Evolutionary conservation across 2,888 invertebrate genomes (phyloP), one percentile per base, ranked within the genome.

Genomic region (Thecocarcelia acutangulata): DNA sequence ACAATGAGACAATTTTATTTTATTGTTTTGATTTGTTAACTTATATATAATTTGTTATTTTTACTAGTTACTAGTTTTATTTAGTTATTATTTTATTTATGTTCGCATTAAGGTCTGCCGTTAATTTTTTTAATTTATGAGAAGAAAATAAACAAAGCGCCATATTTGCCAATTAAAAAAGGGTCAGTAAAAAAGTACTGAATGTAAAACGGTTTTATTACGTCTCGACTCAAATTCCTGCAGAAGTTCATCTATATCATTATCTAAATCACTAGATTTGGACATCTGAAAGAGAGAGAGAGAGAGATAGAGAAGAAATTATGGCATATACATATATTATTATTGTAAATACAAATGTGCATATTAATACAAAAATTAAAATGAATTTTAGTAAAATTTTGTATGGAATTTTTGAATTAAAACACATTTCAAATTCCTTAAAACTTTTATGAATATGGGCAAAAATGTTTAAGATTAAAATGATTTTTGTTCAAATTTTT

Each of bases 221-320:
- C 95, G 95, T 91, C 96, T 96, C 64, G 94, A 93, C 92, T 99
- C 99, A 92, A 98, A 98, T 85, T 97, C 96, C 89, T 97, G 97
- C 72, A 99, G 92, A 70, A 99, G 92, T 92, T 98, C 97, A 92
- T 99, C 98, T 87, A 99, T 97, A 89, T 99, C 98, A 92, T 98
- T 97, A 90, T 99, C 99, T 87, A 99, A 92, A 90, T 99, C 99
- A 79, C 96, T 96, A 87, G 96, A 95, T 89, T 96, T 94, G 15
- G 96, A 94, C 92, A 99, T 93, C 89, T 89, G 84, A 56, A 88
- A 86, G 40, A 58, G 85, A 85, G 61, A 75, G 72, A 77, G 63
- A 74, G 24, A 61, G 61, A 75, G 72, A 77, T 63, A 74, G 24
- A 61, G 78, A 64, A 59, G 13, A 58, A 33, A 33, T 11, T 9